These are phyloP conservation scores for Aleiodes leptofemur DNA, from an alignment of 2,888 invertebrate genomes.

Conservation along the genomic window DNA sequence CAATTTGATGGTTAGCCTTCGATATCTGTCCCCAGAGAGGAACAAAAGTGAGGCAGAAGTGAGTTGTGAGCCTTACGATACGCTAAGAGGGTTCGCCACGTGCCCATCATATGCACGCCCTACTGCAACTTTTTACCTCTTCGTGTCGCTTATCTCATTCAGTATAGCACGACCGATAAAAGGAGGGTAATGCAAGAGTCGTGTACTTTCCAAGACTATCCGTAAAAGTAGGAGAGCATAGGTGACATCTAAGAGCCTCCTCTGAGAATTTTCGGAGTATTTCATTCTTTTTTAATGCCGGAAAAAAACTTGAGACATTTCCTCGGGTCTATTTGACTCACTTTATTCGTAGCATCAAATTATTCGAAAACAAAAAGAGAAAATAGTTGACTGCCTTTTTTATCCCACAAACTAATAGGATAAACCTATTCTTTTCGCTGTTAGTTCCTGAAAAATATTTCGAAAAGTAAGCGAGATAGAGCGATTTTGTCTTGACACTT, in stretches of 20 bases:
- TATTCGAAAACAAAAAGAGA: no score
- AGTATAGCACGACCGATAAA: conserved; percentile 43
- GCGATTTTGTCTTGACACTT: no score
- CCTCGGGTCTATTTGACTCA: no score
- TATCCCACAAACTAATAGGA: no score
- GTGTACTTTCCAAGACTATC: conserved; percentile 47
- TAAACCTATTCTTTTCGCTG: no score
- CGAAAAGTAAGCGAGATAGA: no score
- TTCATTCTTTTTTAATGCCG: not conserved
- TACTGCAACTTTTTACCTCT: conserved; percentile 38
- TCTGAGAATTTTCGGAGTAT: not conserved
- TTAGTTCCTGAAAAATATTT: no score
- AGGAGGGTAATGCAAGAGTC: conserved; percentile 55
- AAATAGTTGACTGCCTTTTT: no score
- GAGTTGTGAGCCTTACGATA: conserved; percentile 10
- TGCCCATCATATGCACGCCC: conserved; percentile 33
- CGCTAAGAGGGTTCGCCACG: conserved; percentile 32
- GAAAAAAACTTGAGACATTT: not conserved
- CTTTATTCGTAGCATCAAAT: no score
- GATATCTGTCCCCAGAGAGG: not conserved
- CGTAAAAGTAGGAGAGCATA: conserved; percentile 19
- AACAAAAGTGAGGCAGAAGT: conserved; percentile 1
- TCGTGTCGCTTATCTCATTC: conserved; percentile 47
- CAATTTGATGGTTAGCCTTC: conserved; percentile 18
- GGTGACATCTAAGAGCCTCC: conserved; percentile 5